Conservation (phyloP, 2,113 vertebrate genomes). For the Xiphorhynchus elegans region DNA sequence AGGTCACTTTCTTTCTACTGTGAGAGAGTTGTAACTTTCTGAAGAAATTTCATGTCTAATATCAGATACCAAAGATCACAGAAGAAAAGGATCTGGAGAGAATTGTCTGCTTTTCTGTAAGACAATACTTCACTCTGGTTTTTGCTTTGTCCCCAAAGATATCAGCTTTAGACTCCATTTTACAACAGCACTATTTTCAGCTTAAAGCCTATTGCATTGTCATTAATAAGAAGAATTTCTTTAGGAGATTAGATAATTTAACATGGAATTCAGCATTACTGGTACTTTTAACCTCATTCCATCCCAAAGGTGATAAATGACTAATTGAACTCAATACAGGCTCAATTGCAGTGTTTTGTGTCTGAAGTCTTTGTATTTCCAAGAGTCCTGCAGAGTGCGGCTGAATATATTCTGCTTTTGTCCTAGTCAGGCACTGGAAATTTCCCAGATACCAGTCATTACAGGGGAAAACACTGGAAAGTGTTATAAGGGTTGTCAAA, state of each 20-base stretch:
- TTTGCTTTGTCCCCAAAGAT: not conserved
- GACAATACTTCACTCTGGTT: not conserved
- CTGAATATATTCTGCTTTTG: not conserved
- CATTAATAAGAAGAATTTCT: not conserved
- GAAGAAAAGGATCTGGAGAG: not conserved
- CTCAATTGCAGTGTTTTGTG: not conserved
- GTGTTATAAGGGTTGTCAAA: not conserved
- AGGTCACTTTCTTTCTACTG: accelerated
- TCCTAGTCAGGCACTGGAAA: not conserved
- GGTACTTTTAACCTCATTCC: not conserved
- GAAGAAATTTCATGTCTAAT: not conserved
- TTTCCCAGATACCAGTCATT: not conserved
- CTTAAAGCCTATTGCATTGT: not conserved
- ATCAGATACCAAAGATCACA: not conserved
- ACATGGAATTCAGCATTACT: not conserved
- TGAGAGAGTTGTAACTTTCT: not conserved
- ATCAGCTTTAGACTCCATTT: not conserved
- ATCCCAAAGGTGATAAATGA: not conserved
- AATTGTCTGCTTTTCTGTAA: not conserved
- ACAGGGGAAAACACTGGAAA: not conserved
- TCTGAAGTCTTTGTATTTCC: not conserved
- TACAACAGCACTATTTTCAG: not conserved
- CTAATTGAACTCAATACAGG: not conserved
- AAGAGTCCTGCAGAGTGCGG: not conserved
- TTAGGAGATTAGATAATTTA: not conserved